phyloP scores from a whole-genome alignment of 2,888 invertebrate species.

The Pristionchus arcanus region DNA sequence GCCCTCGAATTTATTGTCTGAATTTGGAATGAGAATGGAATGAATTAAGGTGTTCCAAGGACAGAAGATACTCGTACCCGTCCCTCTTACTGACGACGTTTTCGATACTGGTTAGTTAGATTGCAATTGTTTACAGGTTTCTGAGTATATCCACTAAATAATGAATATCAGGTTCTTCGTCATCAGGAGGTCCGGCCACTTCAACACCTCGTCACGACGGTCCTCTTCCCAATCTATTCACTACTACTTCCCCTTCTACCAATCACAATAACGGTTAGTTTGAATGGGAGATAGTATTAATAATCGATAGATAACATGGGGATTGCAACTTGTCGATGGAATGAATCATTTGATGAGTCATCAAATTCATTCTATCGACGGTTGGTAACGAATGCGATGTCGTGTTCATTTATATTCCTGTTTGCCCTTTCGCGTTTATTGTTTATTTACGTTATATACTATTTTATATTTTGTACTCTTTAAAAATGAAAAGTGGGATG shows the following conservation, averaged over 20 bases:
- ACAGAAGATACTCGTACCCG: constrained; percentile 75
- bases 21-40: neutral
- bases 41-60: constrained; percentile 76
- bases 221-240: constrained; percentile 38
- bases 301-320: neutral
- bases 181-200: constrained; percentile 30
- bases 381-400: neutral
- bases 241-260: neutral
- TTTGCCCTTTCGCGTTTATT: neutral
- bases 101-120: constrained; percentile 62
- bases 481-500: neutral
- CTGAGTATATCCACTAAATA: neutral
- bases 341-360: neutral
- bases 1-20: neutral
- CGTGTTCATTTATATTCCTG: neutral
- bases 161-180: neutral
- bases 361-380: neutral
- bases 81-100: constrained; percentile 69
- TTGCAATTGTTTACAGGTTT: neutral
- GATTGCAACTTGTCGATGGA: neutral
- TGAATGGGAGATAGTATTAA: neutral
- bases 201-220: constrained; percentile 48
- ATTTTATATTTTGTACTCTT: neutral
- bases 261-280: constrained; percentile 23
- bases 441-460: neutral